Percentiles rank a stretch among this genome's conserved stretches.
phyloP scores from a whole-genome alignment of 2,888 invertebrate genomes.

The Petrolisthes cinctipes region DNA sequence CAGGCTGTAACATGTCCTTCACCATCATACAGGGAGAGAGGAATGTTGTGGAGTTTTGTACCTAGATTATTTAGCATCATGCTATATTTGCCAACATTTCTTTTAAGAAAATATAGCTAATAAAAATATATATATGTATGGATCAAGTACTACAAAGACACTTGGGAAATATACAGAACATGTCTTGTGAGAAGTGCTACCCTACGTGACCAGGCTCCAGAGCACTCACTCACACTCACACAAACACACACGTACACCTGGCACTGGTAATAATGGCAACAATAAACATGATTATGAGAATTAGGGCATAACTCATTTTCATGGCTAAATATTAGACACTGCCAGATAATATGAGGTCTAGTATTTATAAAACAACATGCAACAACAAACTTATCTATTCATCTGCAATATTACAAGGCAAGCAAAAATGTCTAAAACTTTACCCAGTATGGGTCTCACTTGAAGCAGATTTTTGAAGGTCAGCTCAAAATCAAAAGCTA shows the following conservation, averaged over 20 bases:
- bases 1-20: slow-evolving; percentile 45
- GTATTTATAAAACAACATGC: slow-evolving; percentile 55
- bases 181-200: slow-evolving; percentile 49
- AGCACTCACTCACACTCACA: slow-evolving; percentile 50
- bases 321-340: slow-evolving; percentile 36
- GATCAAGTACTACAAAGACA: slow-evolving; percentile 55
- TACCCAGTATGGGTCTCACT: slow-evolving; percentile 26
- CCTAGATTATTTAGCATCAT: slow-evolving; percentile 53
- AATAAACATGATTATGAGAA: slow-evolving; percentile 41
- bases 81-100: slow-evolving; percentile 58
- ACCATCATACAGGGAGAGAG: slow-evolving; percentile 62
- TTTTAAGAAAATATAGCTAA: slow-evolving; percentile 61
- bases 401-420: slow-evolving; percentile 53
- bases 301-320: slow-evolving; percentile 44
- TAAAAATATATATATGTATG: slow-evolving; percentile 64
- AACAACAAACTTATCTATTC: slow-evolving; percentile 52
- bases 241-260: slow-evolving; percentile 50
- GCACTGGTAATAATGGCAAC: slow-evolving; percentile 53
- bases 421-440: slow-evolving; percentile 45
- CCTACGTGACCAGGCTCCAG: slow-evolving; percentile 53
- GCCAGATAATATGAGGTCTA: slow-evolving; percentile 49
- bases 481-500: slow-evolving; percentile 1
- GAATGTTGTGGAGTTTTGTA: slow-evolving; percentile 62
- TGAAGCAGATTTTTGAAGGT: slow-evolving; percentile 42
- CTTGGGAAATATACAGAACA: slow-evolving; percentile 47